Percentiles rank a stretch among this genome's conserved stretches.
Evolutionary conservation across 2,113 vertebrate species (phyloP).

Genomic region (Sminthopsis crassicaudata): DNA sequence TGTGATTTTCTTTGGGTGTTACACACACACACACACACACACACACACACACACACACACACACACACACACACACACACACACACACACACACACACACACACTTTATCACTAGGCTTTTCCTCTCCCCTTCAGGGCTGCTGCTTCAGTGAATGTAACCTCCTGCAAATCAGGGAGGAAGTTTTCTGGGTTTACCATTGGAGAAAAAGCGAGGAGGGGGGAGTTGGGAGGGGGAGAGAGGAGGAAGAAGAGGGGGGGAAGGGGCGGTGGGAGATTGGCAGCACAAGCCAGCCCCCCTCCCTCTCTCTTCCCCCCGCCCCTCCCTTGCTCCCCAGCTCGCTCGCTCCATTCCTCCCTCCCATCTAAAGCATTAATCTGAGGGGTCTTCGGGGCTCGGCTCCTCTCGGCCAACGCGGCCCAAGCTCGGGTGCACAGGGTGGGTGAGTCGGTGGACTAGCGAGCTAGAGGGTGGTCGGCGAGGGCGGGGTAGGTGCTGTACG

Average conservation of each 20-base stretch:
- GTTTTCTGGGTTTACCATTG: slow-evolving; percentile 23
- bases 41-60: background rate
- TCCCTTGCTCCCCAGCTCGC: background rate
- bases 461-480: background rate
- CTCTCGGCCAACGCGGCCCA: background rate
- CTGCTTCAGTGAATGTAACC: slow-evolving; percentile 37
- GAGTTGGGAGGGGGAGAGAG: slow-evolving; percentile 10
- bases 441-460: slow-evolving; percentile 34
- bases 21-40: background rate
- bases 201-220: slow-evolving; percentile 35
- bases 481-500: background rate
- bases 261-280: slow-evolving; percentile 59
- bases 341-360: background rate
- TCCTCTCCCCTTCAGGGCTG: slow-evolving; percentile 46
- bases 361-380: background rate
- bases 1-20: no score
- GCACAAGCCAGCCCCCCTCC: slow-evolving; percentile 25
- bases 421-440: slow-evolving; percentile 68
- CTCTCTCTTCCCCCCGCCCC: background rate
- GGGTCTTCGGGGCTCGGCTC: background rate
- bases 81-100: background rate
- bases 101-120: background rate
- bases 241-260: background rate
- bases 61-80: background rate
- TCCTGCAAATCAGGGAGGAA: slow-evolving; percentile 24